Evolutionary conservation across 2,797 vertebrate genomes (phyloP).

Genomic region (Cynopterus sphinx): DNA sequence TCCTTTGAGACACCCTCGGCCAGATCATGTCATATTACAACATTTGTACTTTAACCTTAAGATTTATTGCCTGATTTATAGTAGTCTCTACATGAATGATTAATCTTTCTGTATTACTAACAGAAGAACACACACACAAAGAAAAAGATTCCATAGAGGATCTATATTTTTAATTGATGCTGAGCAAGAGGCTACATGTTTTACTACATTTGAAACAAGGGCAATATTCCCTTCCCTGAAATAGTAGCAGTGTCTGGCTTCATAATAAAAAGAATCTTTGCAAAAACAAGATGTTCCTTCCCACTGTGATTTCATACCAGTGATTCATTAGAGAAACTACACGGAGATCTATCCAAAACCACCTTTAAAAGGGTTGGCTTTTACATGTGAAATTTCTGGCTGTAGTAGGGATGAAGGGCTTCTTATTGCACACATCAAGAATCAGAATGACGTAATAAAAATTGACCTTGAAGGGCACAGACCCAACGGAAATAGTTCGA

Average conservation of each 20-base stretch:
- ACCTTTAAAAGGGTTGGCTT: background rate
- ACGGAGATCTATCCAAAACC: background rate
- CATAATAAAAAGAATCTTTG: conserved; percentile 33
- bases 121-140: background rate
- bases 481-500: background rate
- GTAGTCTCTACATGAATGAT: background rate
- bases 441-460: background rate
- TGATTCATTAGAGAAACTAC: conserved; percentile 1
- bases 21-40: background rate
- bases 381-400: background rate
- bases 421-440: background rate
- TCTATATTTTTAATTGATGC: background rate
- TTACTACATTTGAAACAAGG: background rate
- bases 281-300: conserved; percentile 22
- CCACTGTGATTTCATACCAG: background rate
- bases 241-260: background rate
- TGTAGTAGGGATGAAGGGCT: background rate
- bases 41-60: background rate
- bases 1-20: background rate
- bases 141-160: conserved; percentile 22
- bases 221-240: conserved; percentile 1
- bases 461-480: background rate
- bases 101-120: background rate
- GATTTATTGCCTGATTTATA: conserved; percentile 19
- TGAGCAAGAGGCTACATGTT: background rate